These are phyloP conservation scores for Chitala chitala DNA, from an alignment of 2,113 vertebrate species.

Conservation along the genomic window DNA sequence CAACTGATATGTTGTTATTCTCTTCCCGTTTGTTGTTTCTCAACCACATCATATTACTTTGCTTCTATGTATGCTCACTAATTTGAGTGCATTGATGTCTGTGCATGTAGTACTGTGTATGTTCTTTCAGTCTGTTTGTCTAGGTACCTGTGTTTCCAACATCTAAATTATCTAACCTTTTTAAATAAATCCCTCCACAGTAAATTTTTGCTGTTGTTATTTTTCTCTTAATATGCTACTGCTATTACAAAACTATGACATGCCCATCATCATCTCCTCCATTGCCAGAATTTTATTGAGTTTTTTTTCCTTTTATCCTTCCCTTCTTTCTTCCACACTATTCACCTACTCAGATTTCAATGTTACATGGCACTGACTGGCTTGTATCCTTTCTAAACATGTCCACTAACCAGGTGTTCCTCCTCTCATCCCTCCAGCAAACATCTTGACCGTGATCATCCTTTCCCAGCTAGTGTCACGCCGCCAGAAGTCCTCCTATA, in stretches of 20 bases:
- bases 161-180: background rate
- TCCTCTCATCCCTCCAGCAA: slow-evolving; percentile 61
- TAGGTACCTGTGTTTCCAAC: background rate
- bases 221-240: background rate
- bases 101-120: background rate
- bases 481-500: slow-evolving; percentile 96
- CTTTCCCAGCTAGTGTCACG: slow-evolving; percentile 90
- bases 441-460: slow-evolving; percentile 93
- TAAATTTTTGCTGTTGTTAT: background rate
- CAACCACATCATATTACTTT: background rate
- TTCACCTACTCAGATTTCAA: background rate
- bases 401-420: background rate
- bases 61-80: background rate
- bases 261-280: background rate
- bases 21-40: background rate
- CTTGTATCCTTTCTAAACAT: background rate
- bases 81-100: background rate
- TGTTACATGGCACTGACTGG: background rate
- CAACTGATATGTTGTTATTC: background rate
- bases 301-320: background rate
- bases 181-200: background rate
- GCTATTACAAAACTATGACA: background rate
- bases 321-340: background rate
- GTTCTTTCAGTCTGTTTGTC: background rate
- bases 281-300: background rate